Evolutionary conservation across 2,113 vertebrate genomes (phyloP).

Genomic region (Actenoides hombroni): DNA sequence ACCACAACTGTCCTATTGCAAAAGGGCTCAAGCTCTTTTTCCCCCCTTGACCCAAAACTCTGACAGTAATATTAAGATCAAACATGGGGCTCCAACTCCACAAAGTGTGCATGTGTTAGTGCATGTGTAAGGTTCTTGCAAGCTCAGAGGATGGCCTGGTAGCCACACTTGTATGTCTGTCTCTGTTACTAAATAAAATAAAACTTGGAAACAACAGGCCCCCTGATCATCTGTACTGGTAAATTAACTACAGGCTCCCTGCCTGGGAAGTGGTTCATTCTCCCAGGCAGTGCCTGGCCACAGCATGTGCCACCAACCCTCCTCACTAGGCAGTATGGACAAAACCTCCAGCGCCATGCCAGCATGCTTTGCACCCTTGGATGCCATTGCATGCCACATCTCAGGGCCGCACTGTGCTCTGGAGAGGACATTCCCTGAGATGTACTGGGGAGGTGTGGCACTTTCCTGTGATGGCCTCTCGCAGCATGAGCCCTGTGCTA

Average conservation of each 20-base stretch:
- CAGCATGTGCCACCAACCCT: not conserved
- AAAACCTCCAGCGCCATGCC: not conserved
- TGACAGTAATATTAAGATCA: not conserved
- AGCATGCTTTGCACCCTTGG: not conserved
- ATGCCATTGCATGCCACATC: rapidly evolving
- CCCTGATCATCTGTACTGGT: not conserved
- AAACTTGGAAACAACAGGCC: not conserved
- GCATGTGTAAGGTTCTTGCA: not conserved
- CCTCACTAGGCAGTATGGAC: not conserved
- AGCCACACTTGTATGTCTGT: not conserved
- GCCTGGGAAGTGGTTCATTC: not conserved
- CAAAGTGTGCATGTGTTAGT: not conserved
- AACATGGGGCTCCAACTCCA: not conserved
- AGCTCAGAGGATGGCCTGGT: not conserved
- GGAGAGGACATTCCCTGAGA: not conserved
- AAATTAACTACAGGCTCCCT: not conserved
- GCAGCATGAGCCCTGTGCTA: not conserved
- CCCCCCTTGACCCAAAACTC: not conserved
- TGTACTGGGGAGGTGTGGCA: not conserved
- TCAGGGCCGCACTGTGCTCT: rapidly evolving
- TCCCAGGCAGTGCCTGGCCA: not conserved
- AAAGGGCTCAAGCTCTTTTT: not conserved
- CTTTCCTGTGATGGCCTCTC: not conserved
- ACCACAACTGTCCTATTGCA: not conserved
- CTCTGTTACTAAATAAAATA: not conserved